These are phyloP conservation scores for Prionace glauca DNA, from an alignment of 2,797 vertebrate genomes.

Conservation along the genomic window DNA sequence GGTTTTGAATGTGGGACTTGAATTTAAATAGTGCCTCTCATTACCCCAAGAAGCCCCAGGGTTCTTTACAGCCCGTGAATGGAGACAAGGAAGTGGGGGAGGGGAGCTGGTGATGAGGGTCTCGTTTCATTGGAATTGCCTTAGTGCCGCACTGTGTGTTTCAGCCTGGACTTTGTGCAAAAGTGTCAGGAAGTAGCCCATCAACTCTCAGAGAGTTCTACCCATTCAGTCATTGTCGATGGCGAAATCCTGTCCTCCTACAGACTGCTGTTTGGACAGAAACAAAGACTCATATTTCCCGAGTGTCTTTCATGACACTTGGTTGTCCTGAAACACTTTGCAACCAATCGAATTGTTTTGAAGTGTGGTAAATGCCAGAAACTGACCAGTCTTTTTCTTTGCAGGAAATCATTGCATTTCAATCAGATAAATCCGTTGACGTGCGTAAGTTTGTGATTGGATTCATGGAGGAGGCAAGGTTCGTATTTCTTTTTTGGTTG, in stretches of 20 bases:
- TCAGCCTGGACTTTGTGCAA: not conserved
- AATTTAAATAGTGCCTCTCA: too few species aligned
- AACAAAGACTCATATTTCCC: too few species aligned
- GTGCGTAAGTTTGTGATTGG: slow-evolving; percentile 89
- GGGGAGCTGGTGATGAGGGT: not conserved
- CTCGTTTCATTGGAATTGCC: not conserved
- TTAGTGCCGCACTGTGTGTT: not conserved
- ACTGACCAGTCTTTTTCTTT: not conserved
- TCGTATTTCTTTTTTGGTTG: slow-evolving; percentile 44
- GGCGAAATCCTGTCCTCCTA: not conserved
- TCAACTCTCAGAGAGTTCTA: not conserved
- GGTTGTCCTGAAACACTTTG: not conserved
- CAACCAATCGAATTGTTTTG: not conserved
- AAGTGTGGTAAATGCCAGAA: not conserved
- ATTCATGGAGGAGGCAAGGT: slow-evolving; percentile 93
- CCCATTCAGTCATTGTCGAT: not conserved
- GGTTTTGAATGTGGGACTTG: too few species aligned
- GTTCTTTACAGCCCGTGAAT: too few species aligned
- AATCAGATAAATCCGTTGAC: slow-evolving; percentile 84
- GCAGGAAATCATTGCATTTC: slow-evolving; percentile 90
- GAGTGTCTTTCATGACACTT: not conserved
- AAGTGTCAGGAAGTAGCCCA: not conserved
- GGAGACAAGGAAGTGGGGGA: too few species aligned
- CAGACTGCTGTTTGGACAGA: too few species aligned
- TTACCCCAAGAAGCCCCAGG: too few species aligned